A percentile compares a stretch with the other conserved stretches of the same genome.
These are phyloP conservation scores for Drosophila neutralis DNA, from an alignment of 2,888 invertebrate genomes.

Conservation along the genomic window DNA sequence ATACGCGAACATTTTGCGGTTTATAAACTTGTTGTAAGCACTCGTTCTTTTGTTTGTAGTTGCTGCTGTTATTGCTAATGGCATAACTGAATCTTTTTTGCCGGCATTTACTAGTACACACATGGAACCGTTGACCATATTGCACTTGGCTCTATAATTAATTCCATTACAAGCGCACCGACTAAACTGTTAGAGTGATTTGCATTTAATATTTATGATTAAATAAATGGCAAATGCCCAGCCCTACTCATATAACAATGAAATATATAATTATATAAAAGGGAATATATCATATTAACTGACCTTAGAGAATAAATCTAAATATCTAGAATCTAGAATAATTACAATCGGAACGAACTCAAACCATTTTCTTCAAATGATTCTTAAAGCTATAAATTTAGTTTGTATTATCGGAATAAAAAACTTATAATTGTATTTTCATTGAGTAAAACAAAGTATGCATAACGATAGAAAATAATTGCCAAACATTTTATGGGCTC, in stretches of 20 bases:
- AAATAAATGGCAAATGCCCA: neutral
- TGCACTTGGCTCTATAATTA: slow-evolving; percentile 40
- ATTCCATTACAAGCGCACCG: slow-evolving; percentile 38
- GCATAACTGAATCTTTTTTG: slow-evolving; percentile 8
- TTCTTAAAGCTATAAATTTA: neutral
- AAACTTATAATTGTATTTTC: slow-evolving; percentile 15
- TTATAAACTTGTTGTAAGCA: slow-evolving; percentile 37
- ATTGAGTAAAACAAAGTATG: slow-evolving; percentile 18
- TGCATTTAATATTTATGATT: slow-evolving; percentile 36
- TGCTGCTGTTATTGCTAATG: slow-evolving; percentile 12
- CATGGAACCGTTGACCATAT: slow-evolving; percentile 26
- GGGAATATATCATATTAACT: neutral
- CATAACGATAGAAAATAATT: slow-evolving; percentile 13
- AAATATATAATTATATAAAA: neutral
- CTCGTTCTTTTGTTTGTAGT: slow-evolving; percentile 16
- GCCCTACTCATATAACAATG: neutral
- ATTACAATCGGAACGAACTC: neutral
- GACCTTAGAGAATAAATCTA: neutral
- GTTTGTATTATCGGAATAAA: slow-evolving; percentile 2
- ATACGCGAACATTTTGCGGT: slow-evolving; percentile 48
- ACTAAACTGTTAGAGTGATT: slow-evolving; percentile 32
- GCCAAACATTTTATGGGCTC: slow-evolving; percentile 22
- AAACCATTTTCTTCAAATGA: neutral
- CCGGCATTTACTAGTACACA: slow-evolving; percentile 16
- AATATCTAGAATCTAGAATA: neutral